phyloP scores from a whole-genome alignment of 1,140 invertebrate genomes.

The Brachionus plicatilis region DNA sequence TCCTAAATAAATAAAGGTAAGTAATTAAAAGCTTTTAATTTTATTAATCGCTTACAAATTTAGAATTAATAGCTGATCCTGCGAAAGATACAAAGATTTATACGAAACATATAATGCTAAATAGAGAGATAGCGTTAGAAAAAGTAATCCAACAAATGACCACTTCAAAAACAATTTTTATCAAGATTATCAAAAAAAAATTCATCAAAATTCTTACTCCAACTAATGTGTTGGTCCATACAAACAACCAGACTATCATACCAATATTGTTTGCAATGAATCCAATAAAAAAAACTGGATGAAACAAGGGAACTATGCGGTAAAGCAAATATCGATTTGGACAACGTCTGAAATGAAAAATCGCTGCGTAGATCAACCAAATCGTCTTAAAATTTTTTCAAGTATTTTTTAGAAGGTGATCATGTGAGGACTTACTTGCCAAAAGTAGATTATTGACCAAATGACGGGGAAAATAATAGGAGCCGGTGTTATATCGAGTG shows the following conservation, averaged over 20 bases:
- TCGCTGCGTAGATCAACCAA: slow-evolving; percentile 47
- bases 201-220: slow-evolving; percentile 37
- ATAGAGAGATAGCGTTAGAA: background rate
- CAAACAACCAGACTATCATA: slow-evolving; percentile 49
- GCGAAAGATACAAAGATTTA: background rate
- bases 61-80: background rate
- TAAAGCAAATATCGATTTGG: slow-evolving; percentile 42
- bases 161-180: slow-evolving; percentile 41
- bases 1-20: background rate
- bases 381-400: slow-evolving; percentile 44
- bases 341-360: slow-evolving; percentile 44
- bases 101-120: background rate
- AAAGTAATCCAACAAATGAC: background rate
- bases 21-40: background rate
- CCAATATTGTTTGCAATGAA: slow-evolving; percentile 44
- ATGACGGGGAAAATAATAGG: background rate
- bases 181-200: background rate
- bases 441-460: slow-evolving; percentile 4
- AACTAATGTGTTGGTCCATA: slow-evolving; percentile 46
- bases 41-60: background rate
- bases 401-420: background rate
- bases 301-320: slow-evolving; percentile 43
- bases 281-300: slow-evolving; percentile 43
- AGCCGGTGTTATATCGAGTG: slow-evolving; percentile 5
- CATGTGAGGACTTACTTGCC: background rate